phyloP scores from a whole-genome alignment of 2,797 vertebrate genomes.

The Acanthurus leucopareius region DNA sequence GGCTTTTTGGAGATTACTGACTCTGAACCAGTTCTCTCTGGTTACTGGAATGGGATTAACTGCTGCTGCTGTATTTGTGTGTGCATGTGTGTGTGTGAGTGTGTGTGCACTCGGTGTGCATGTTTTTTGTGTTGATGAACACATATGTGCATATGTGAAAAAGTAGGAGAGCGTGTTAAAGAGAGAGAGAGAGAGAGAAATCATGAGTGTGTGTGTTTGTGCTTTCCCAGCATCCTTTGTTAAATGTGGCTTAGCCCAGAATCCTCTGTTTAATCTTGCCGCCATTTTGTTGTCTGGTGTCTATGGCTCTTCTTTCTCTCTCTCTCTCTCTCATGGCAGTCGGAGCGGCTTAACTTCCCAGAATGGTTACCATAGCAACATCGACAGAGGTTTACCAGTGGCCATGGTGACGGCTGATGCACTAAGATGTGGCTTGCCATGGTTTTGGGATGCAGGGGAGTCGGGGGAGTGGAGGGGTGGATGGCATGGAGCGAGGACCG shows the following conservation, averaged over 20 bases:
- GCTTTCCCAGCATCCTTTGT: constrained; percentile 73
- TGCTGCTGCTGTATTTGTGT: constrained; percentile 58
- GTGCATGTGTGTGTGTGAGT: constrained; percentile 46
- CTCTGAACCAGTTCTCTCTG: constrained; percentile 84
- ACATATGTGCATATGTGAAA: constrained; percentile 61
- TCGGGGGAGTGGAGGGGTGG: background rate
- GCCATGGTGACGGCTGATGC: constrained; percentile 77
- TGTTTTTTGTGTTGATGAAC: constrained; percentile 33
- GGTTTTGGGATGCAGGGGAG: constrained; percentile 50
- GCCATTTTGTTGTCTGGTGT: constrained; percentile 82
- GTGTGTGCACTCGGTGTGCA: constrained; percentile 35
- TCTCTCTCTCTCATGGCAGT: constrained; percentile 74
- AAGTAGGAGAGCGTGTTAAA: constrained; percentile 34
- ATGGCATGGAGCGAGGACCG: background rate
- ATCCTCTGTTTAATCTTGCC: constrained; percentile 79
- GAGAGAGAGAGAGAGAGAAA: constrained; percentile 29
- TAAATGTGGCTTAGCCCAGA: constrained; percentile 70
- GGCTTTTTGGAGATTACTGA: constrained; percentile 86
- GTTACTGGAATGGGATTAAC: constrained; percentile 86
- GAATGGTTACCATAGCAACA: constrained; percentile 84
- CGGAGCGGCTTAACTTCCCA: constrained; percentile 76
- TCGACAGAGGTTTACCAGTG: constrained; percentile 79
- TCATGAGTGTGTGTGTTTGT: constrained; percentile 35
- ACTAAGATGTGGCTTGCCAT: constrained; percentile 62
- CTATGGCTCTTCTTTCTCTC: constrained; percentile 61